Evolutionary conservation across 1,140 invertebrate species (phyloP).

Genomic region (Atta colombica): DNA sequence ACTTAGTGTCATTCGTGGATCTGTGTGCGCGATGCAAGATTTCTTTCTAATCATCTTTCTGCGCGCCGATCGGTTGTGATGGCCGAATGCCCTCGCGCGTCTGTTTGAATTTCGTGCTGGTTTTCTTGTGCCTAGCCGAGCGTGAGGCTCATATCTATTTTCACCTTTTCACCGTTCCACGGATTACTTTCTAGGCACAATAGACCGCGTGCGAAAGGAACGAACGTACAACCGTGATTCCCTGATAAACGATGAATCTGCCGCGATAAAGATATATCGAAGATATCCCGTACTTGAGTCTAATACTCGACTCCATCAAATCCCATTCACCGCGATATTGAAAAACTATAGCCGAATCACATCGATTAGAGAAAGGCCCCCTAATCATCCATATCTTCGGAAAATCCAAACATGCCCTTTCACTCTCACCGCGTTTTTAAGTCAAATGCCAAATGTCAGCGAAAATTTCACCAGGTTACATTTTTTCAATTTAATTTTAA

Average conservation of each 20-base stretch:
- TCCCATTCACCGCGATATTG: background rate
- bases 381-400: constrained; percentile 7
- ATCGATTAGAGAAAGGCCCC: background rate
- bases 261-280: constrained; percentile 16
- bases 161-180: constrained; percentile 76
- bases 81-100: constrained; percentile 47
- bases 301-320: constrained; percentile 4
- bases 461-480: background rate
- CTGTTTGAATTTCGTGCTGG: constrained; percentile 56
- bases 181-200: constrained; percentile 79
- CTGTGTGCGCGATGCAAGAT: background rate
- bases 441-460: background rate
- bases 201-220: constrained; percentile 54
- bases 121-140: constrained; percentile 66
- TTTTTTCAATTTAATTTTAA: background rate
- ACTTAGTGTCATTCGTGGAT: background rate
- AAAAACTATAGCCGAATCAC: background rate
- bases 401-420: constrained; percentile 38
- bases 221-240: constrained; percentile 31
- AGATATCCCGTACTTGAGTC: background rate
- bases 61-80: constrained; percentile 54
- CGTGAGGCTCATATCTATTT: constrained; percentile 71
- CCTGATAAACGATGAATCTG: constrained; percentile 16
- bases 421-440: background rate
- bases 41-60: constrained; percentile 19